Evolutionary conservation across 2,888 invertebrate species (phyloP).

Genomic region (Drosophila dives): DNA sequence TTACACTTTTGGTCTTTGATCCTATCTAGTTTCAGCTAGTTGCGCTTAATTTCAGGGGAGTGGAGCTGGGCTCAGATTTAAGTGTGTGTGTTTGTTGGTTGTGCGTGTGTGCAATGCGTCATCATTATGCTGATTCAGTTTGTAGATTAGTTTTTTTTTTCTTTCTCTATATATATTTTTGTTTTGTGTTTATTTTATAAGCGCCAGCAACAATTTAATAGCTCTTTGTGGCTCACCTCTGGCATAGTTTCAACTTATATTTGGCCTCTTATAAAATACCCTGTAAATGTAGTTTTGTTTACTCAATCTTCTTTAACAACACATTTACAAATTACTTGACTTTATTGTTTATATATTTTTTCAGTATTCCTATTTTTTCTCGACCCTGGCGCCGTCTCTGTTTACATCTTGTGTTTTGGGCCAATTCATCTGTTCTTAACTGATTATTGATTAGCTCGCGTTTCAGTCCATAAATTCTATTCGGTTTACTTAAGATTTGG

Average conservation of each 20-base stretch:
- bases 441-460: conserved; percentile 33
- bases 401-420: conserved; percentile 8
- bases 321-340: background rate
- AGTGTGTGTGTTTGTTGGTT: background rate
- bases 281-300: background rate
- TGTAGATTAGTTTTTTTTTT: conserved; percentile 15
- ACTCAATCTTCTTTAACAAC: background rate
- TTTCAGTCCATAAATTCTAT: conserved; percentile 29
- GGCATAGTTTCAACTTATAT: conserved; percentile 7
- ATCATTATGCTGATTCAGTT: conserved; percentile 33
- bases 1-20: conserved; percentile 31
- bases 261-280: background rate
- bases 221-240: conserved; percentile 7
- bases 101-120: conserved; percentile 34
- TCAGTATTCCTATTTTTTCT: background rate
- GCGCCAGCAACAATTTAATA: conserved; percentile 13
- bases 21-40: conserved; percentile 51
- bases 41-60: conserved; percentile 9
- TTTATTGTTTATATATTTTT: background rate
- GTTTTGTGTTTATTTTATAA: background rate
- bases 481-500: conserved; percentile 19
- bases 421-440: conserved; percentile 23
- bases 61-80: conserved; percentile 11
- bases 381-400: background rate
- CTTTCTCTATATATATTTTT: background rate